Base-by-base conservation (phyloP, 2,797 vertebrate genomes). In the Neosalanx taihuensis region DNA sequence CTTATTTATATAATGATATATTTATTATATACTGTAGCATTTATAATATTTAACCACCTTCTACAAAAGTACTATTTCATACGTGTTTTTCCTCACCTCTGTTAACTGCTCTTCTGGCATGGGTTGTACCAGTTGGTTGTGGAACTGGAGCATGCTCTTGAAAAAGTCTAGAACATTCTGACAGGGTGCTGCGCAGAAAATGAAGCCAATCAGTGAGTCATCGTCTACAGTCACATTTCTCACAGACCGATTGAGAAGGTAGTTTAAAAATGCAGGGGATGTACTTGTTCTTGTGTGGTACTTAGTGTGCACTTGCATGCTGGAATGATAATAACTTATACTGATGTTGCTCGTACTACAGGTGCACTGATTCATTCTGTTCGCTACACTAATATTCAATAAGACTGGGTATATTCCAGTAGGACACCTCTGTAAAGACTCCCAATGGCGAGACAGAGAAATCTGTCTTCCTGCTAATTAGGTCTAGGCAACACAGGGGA, bases 151-250 rank as follows among this genome's bases (percentile, higher is more conserved):
- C 65, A 98, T 94, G 0, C 92, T 95, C 93, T 97, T 98, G 90
- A 98, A 93, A 88, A 97, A 98, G 90, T 99, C 96, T 26, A 99
- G 89, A 80, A 95, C 96, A 20, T 95, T 96, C 92, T 99, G 97
- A 90, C 96, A 98, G 80, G 97, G 97, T 85, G 93, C 97, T 99
- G 92, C 30, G 73, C 20, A 58, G 72, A 76, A 84, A 82, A 90
- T 74, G 86, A 84, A 85, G 41, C 20, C 0, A 49, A 81, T 37
- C 23, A 26, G 61, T 70, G 68, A 83, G 29, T 13, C 7, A 30
- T 29, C 15, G n/a, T 49, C 57, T 10, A 68, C 20, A 35, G 4
- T 13, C 46, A 7, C 17, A 62, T 33, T 12, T 65, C n/a, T 20
- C 23, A 20, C 46, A 71, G 29, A 65, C 49, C 56, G 13, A 63